These are phyloP conservation scores for Callyntrura guangdongensis DNA, from an alignment of 2,888 invertebrate genomes.

Conservation along the genomic window DNA sequence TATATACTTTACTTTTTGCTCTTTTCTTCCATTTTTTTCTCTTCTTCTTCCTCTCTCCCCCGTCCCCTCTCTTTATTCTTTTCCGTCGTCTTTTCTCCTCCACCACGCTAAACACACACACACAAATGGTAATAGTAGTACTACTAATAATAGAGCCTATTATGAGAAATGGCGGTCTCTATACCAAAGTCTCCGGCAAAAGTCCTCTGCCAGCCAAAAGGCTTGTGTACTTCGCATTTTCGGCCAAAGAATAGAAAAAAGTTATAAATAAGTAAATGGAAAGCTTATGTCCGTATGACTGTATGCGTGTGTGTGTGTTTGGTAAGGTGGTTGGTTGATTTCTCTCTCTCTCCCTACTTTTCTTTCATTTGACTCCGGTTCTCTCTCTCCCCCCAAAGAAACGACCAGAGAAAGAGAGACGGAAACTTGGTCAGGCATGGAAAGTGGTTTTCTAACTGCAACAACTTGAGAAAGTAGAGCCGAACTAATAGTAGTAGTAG, in stretches of 20 bases:
- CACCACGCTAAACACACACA: slow-evolving; percentile 6
- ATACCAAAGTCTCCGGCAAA: too few species aligned
- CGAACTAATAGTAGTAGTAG: background rate
- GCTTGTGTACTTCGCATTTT: background rate
- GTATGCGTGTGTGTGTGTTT: background rate
- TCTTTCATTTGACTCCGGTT: background rate
- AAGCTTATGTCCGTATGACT: background rate
- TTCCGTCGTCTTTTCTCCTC: background rate
- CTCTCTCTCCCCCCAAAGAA: background rate
- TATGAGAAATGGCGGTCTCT: too few species aligned
- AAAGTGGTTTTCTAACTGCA: slow-evolving; percentile 70
- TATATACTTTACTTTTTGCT: slow-evolving; percentile 44
- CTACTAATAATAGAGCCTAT: too few species aligned
- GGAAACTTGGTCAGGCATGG: slow-evolving; percentile 70
- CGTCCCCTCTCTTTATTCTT: background rate
- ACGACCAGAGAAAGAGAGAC: slow-evolving; percentile 14
- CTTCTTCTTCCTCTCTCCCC: background rate
- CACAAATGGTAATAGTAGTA: background rate
- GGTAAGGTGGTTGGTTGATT: background rate
- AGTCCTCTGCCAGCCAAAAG: background rate
- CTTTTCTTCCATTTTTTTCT: slow-evolving; percentile 45
- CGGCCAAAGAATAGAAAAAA: background rate
- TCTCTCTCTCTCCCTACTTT: background rate
- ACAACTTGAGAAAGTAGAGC: slow-evolving; percentile 17
- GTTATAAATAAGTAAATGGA: background rate